Evolutionary conservation across 2,113 vertebrate species (phyloP).

Genomic region (Larimichthys crocea): DNA sequence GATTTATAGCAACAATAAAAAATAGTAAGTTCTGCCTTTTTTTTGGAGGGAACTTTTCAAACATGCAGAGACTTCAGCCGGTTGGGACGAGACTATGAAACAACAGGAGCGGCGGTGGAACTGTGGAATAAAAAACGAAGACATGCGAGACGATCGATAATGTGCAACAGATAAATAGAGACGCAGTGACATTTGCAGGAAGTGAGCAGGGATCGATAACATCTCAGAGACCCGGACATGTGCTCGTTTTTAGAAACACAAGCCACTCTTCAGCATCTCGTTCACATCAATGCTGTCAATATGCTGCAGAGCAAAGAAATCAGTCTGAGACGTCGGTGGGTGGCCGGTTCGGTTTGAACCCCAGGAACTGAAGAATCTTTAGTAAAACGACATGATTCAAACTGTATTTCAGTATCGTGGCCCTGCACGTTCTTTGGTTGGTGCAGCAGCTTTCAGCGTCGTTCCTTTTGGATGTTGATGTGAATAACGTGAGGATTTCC

Average conservation of each 20-base stretch:
- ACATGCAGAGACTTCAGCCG: neutral
- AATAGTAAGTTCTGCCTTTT: neutral
- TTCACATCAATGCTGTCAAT: conserved; percentile 32
- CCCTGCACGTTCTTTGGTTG: too few species aligned
- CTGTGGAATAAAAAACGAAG: neutral
- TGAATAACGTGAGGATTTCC: neutral
- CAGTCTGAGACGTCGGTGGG: neutral
- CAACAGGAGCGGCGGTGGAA: neutral
- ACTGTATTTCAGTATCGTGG: neutral
- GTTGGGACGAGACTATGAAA: too few species aligned
- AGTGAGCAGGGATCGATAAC: conserved; percentile 39
- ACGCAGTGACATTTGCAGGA: conserved; percentile 41
- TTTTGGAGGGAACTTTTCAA: neutral
- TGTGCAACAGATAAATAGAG: conserved; percentile 9
- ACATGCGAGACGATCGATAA: conserved; percentile 1
- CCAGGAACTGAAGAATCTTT: neutral
- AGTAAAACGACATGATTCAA: neutral
- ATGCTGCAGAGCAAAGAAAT: conserved; percentile 38
- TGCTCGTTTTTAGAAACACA: conserved; percentile 21
- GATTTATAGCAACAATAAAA: conserved; percentile 2
- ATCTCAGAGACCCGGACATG: conserved; percentile 15
- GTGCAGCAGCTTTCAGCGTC: neutral
- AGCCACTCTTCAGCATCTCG: neutral
- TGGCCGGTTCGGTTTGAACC: neutral
- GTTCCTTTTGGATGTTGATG: neutral